Base-by-base conservation (phyloP, 2,797 vertebrate species). In the Sebastes taczanowskii region DNA sequence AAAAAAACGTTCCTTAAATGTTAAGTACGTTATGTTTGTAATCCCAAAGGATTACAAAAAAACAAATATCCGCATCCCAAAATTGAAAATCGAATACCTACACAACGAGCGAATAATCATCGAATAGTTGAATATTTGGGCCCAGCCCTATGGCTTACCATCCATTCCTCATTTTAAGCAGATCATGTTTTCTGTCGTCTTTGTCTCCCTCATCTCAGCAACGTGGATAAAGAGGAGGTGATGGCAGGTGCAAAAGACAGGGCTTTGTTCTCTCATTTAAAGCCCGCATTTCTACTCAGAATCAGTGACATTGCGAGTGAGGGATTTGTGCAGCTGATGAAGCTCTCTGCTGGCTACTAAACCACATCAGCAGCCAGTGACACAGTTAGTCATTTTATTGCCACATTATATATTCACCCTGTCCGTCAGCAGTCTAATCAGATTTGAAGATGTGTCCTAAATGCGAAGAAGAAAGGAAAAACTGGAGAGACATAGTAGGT, bases 211-310 rank as follows among this genome's bases (percentile, higher is more conserved):
- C 77, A 62, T 70, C 64, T 85, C 60, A 75, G 64, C 73, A 77
- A 75, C 46, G 49, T 77, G 74, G 86, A 49, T 71, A 86, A 82
- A 83, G 71, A 76, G 42, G 70, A 71, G 81, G 68, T 75, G 83
- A 85, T 68, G 69, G 64, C 84, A 81, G 71, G 61, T 30, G 71
- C 85, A 62, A 66, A 69, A 65, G 61, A 72, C 16, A 0, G 5
- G 35, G 68, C 74, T 92, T 90, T 91, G 85, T 92, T 89, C 80
- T 80, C 2, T 2, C 71, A 71, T 77, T 27, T 62, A 78, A 84
- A 80, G 62, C 49, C 38, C 63, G 53, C 27, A 13, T 84, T 86
- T 84, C 22, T 32, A 53, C 65, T 71, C 42, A 27, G 42, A 77
- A 71, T n/a, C 18, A 30, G 69, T 72, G 71, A 83, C 83, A 25